Evolutionary conservation across 2,888 invertebrate genomes (phyloP), one percentile per base, ranked within the genome.

Genomic region (Lingula anatina): DNA sequence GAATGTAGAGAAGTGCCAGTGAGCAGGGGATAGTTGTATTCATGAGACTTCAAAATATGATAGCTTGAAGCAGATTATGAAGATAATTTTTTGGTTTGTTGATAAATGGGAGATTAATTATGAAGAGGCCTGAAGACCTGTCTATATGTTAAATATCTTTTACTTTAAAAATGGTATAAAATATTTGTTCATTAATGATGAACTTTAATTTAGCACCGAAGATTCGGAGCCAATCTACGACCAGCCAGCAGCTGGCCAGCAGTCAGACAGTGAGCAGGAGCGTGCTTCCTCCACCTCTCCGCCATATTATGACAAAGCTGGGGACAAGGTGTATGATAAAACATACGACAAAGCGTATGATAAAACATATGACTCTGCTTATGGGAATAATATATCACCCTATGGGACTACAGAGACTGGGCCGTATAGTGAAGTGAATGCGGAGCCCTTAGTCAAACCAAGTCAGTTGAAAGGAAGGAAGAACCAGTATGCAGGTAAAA

Each of bases 401-500:
- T n/a, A n/a, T n/a, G n/a, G n/a, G n/a, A n/a, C n/a, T n/a, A n/a
- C n/a, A n/a, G 83, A 82, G 64, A 76, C 47, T 12, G 81, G 53
- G 35, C 42, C 28, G 41, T 53, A 27, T n/a, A n/a, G n/a, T n/a
- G n/a, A n/a, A n/a, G n/a, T n/a, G 48, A 71, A 73, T 51, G 73
- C 75, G 18, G 81, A 82, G 61, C 75, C 76, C 55, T 68, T 79
- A 46, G 75, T 78, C 49, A 78, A 76, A 60, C 79, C 78, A 45
- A 78, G 77, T 60, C 76, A 78, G 56, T 64, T 79, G 21, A 78
- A 79, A 59, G 72, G 75, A 46, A 57, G 69, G 21, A 67, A 76
- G 27, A 78, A 76, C 56, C 71, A 80, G 55, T 81, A 81, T 73
- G 82, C 83, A 79, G 83, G 84, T 84, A 77, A 62, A 59, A n/a